Base-by-base conservation (phyloP, 2,888 invertebrate species). In the Trichacis sp. region DNA sequence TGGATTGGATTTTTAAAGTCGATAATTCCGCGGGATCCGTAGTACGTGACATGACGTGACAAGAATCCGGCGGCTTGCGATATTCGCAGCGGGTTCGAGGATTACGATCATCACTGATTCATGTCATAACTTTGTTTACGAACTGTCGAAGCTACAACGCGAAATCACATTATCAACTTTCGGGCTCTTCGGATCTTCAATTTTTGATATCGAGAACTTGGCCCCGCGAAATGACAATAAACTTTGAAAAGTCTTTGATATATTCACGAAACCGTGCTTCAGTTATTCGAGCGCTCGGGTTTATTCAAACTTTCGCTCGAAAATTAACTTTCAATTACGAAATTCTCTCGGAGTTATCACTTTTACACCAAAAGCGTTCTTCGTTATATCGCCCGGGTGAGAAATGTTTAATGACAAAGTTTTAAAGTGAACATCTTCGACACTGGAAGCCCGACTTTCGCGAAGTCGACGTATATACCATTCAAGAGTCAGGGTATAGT, bases 31-130 rank as follows among this genome's bases (percentile, higher is more conserved):
- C n/a, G 61, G 61, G 61, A 64, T 68, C 55, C 58, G 55, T 38
- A 43, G 51, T 50, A 58, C 62, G 51, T 40, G 52, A 51, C 62
- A 59, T 62, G 61, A 67, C 69, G 64, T 68, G 67, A 65, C 67
- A 54, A 57, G 63, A 68, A 65, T 68, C 70, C 43, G 54, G 53
- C 46, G 62, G 51, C 57, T 60, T 57, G 40, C 40, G 62, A 68
- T 60, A 57, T 60, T 58, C 62, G 65, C 51, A 43, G 60, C 64
- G 55, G 63, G 63, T 70, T 65, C 24, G 24, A 8, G 64, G 61
- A 63, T 70, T 70, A 65, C 58, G 67, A 68, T 68, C 58, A 62
- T 68, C 64, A 64, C 64, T 52, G 61, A 68, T 68, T 68, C 68
- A 68, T 64, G 59, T 45, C 64, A 20, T 51, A 68, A 68, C 64